Conservation (phyloP, 2,113 vertebrate genomes). For the Zeus faber region DNA sequence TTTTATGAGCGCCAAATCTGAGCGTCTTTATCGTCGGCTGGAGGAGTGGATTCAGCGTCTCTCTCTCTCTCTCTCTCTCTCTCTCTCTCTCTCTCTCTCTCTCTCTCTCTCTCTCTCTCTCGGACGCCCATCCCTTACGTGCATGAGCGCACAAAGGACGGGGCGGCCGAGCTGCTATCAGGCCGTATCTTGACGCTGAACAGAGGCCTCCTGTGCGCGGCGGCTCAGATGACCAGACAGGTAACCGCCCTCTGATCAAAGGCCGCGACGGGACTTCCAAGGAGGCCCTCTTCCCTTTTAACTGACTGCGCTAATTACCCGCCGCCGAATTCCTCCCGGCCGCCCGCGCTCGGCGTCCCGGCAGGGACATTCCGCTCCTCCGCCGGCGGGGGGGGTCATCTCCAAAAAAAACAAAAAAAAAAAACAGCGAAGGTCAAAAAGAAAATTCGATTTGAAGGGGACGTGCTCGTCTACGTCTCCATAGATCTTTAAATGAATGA, state of each 20-base stretch:
- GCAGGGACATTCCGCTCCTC: too few species aligned
- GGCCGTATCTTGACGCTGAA: constrained; percentile 49
- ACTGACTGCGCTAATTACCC: constrained; percentile 50
- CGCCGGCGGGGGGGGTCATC: neutral
- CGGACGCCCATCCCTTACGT: constrained; percentile 27
- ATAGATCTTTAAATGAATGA: too few species aligned
- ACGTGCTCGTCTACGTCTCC: too few species aligned
- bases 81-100: neutral
- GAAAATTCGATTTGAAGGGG: too few species aligned
- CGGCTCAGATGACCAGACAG: constrained; percentile 54
- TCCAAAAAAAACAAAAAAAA: neutral
- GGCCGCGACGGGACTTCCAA: constrained; percentile 30
- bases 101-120: neutral
- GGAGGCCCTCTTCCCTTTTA: constrained; percentile 38
- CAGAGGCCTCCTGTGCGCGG: constrained; percentile 39
- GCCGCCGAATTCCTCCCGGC: constrained; percentile 21
- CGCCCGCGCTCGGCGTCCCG: neutral
- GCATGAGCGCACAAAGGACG: constrained; percentile 54
- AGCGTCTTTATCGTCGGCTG: constrained; percentile 56
- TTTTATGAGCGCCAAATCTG: constrained; percentile 69
- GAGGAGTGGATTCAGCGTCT: constrained; percentile 24
- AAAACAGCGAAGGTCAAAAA: too few species aligned
- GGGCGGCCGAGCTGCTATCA: constrained; percentile 21
- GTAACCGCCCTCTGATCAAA: constrained; percentile 58
- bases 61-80: neutral